Percentiles rank a stretch among this genome's conserved stretches.
These are phyloP conservation scores for Galerucella pusilla DNA, from an alignment of 2,888 invertebrate species.

Conservation along the genomic window DNA sequence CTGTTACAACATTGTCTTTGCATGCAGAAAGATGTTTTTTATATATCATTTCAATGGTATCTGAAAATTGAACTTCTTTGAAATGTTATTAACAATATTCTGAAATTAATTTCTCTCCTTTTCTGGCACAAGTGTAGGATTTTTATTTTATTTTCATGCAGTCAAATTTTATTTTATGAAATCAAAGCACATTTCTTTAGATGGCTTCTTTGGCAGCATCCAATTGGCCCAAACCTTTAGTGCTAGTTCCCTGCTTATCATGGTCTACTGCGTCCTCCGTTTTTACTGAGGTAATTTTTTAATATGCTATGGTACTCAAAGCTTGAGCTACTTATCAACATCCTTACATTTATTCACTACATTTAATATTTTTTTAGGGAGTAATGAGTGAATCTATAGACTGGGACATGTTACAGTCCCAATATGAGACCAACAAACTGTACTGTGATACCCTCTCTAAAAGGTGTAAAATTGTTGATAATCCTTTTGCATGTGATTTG, in stretches of 20 bases:
- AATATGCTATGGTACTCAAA: not conserved
- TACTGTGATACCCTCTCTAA: constrained; percentile 88
- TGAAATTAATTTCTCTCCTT: not conserved
- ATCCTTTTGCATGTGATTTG: constrained; percentile 63
- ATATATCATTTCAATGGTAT: not conserved
- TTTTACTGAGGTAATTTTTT: constrained; percentile 82
- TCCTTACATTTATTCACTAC: constrained; percentile 1
- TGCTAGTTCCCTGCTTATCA: constrained; percentile 94
- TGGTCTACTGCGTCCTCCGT: constrained; percentile 98
- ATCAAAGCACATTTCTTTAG: constrained; percentile 67
- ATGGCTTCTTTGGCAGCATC: constrained; percentile 98
- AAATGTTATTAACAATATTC: not conserved
- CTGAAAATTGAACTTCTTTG: not conserved
- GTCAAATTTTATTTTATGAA: not conserved
- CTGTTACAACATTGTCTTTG: not conserved
- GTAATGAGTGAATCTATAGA: constrained; percentile 96
- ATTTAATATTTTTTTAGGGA: constrained; percentile 71
- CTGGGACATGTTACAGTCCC: constrained; percentile 90
- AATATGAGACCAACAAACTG: constrained; percentile 83
- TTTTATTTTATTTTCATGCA: constrained; percentile 34
- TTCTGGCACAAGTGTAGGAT: constrained; percentile 7
- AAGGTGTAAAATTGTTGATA: constrained; percentile 84
- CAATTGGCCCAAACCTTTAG: constrained; percentile 94
- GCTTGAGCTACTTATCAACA: not conserved
- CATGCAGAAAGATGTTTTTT: not conserved